A percentile compares a stretch with the other conserved stretches of the same genome.
Conservation (phyloP, 2,888 invertebrate genomes). For the Drosophila kambysellisi region DNA sequence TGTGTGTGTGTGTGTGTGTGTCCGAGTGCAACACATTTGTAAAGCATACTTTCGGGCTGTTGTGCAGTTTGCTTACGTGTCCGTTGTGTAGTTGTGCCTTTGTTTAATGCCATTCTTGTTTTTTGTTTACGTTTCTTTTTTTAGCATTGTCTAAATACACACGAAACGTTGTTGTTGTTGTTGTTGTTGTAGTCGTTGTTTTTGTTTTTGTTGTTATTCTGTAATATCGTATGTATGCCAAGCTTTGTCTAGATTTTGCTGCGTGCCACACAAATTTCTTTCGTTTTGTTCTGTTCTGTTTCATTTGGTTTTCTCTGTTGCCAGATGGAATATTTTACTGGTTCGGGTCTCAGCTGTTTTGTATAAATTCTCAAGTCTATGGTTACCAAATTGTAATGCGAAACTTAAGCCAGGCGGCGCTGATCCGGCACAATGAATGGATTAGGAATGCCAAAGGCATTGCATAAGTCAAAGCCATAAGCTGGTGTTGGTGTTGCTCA, state of each 20-base stretch:
- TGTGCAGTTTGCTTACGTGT: slow-evolving; percentile 49
- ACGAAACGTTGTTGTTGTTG: slow-evolving; percentile 2
- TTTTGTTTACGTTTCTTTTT: slow-evolving; percentile 69
- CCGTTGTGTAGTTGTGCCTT: slow-evolving; percentile 45
- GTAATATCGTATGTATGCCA: slow-evolving; percentile 53
- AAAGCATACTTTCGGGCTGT: slow-evolving; percentile 67
- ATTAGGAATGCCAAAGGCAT: slow-evolving; percentile 18
- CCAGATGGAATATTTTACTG: slow-evolving; percentile 9
- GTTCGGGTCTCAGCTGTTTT: slow-evolving; percentile 14
- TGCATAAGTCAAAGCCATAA: slow-evolving; percentile 35
- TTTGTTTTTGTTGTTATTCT: neutral
- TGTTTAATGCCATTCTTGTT: slow-evolving; percentile 62
- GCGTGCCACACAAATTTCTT: slow-evolving; percentile 47
- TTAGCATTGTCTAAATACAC: slow-evolving; percentile 65
- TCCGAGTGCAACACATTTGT: slow-evolving; percentile 53
- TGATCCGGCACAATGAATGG: slow-evolving; percentile 17
- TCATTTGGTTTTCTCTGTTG: neutral
- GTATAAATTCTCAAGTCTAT: neutral
- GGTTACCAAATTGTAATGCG: slow-evolving; percentile 14
- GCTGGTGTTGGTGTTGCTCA: slow-evolving; percentile 1
- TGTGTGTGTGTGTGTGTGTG: neutral
- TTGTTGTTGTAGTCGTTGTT: neutral
- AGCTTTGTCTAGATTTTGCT: slow-evolving; percentile 65
- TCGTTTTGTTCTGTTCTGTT: slow-evolving; percentile 14
- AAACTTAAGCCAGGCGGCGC: slow-evolving; percentile 11